phyloP scores from a whole-genome alignment of 2,888 invertebrate species.

The Melanchra persicariae region DNA sequence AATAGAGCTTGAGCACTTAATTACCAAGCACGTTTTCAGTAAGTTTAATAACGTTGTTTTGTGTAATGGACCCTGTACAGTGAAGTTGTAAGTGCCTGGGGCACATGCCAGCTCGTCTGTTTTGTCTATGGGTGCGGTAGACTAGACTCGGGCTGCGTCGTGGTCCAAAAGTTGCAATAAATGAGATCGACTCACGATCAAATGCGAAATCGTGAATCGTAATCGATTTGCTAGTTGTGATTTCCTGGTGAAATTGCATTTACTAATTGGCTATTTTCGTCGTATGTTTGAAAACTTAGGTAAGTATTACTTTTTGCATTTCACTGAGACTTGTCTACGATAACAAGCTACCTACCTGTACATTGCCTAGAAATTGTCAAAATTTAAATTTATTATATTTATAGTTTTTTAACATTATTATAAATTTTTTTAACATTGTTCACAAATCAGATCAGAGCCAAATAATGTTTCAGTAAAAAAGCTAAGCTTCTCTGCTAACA shows the following conservation, averaged over 20 bases:
- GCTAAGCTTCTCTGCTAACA: not conserved
- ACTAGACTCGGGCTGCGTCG: not conserved
- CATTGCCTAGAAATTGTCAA: too few species aligned
- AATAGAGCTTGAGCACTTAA: not conserved
- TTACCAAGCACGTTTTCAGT: not conserved
- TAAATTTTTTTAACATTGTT: not conserved
- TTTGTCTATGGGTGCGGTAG: conserved; percentile 4
- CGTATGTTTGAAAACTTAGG: not conserved
- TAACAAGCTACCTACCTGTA: too few species aligned
- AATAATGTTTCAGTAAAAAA: not conserved
- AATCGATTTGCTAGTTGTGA: not conserved
- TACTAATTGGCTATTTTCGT: not conserved
- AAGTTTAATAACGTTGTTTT: not conserved
- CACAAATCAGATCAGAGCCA: not conserved
- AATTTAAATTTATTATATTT: too few species aligned
- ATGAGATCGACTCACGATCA: conserved; percentile 23
- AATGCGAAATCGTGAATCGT: conserved; percentile 29
- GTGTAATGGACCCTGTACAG: not conserved
- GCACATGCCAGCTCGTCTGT: not conserved
- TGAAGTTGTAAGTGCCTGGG: not conserved
- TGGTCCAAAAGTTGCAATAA: conserved; percentile 7
- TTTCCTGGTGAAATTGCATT: conserved; percentile 9
- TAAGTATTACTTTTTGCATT: too few species aligned
- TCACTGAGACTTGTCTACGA: too few species aligned
- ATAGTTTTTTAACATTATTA: too few species aligned